These are phyloP conservation scores for Butorides virescens DNA, from an alignment of 2,113 vertebrate species.

Conservation along the genomic window DNA sequence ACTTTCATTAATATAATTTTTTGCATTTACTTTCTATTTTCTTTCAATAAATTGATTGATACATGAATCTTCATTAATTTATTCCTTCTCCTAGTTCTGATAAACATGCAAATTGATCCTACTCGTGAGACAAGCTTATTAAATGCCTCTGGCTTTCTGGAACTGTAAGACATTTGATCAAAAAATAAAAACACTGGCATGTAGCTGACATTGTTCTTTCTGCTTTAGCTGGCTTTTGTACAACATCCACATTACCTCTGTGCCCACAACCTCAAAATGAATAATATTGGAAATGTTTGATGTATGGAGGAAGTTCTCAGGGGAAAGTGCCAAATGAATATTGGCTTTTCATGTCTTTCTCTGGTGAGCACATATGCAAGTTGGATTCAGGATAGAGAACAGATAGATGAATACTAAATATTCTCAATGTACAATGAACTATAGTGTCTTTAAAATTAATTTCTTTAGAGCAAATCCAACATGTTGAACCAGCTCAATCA, in stretches of 20 bases:
- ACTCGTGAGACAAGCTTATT: background rate
- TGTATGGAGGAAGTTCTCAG: background rate
- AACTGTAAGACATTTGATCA: background rate
- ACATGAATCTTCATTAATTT: background rate
- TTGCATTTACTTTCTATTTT: background rate
- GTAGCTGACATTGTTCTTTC: background rate
- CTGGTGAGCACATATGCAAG: background rate
- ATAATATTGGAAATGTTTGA: background rate
- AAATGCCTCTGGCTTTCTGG: conserved; percentile 30
- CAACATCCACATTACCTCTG: conserved; percentile 2
- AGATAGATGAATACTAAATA: background rate
- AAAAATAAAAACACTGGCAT: conserved; percentile 36
- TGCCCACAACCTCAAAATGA: background rate
- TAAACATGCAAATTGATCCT: background rate
- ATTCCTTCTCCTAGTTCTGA: background rate
- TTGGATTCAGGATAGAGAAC: background rate
- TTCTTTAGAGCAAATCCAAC: background rate
- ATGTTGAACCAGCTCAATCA: background rate
- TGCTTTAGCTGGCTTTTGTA: conserved; percentile 9
- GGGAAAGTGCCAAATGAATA: conserved; percentile 16
- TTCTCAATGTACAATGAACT: background rate
- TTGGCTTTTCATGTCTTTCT: conserved; percentile 7
- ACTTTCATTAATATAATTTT: background rate
- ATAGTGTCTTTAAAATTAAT: background rate
- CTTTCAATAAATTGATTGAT: background rate